Evolutionary conservation across 1,140 invertebrate genomes (phyloP), one percentile per base, ranked within the genome.

Genomic region (Lycorma delicatula): DNA sequence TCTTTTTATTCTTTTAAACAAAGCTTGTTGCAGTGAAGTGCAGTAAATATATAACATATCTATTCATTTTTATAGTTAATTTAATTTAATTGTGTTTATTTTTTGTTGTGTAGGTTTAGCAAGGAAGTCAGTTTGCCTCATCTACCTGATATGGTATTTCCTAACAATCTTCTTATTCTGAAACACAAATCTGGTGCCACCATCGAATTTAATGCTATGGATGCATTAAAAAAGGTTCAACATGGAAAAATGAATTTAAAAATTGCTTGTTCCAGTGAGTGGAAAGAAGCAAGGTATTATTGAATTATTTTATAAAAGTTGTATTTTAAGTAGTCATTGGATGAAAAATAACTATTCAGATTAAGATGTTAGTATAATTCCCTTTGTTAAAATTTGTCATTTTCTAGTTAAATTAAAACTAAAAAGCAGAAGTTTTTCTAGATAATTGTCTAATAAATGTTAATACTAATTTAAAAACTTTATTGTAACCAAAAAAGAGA

Each of bases 81-180:
- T n/a, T n/a, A n/a, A n/a, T n/a, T n/a, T n/a, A 1, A 54, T 11
- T 27, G 28, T 36, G 6, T 51, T 58, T 22, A 22, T 23, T 46
- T 54, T 9, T 63, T 52, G 25, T 44, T 66, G 73, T 79, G 56
- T 67, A 91, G 88, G 64, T 97, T 85, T 70, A 85, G 82, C 60
- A 77, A 78, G 58, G 77, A 84, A 20, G 71, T 98, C 46, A 75
- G 81, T 60, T 76, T 98, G 62, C 91, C 91, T 31, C 91, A 96
- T 70, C 78, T 97, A 61, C 96, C 96, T 18, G 96, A 98, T 69
- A 98, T 99, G 95, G 88, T 97, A 16, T 99, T 98, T 79, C 90
- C 91, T 20, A 88, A 90, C 64, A 97, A 96, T 68, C 72, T 81
- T 60, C 74, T 96, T 11, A 73, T 71, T 34, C 66, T 94, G 2